Evolutionary conservation across 2,888 invertebrate species (phyloP).

Genomic region (Noctua comes): DNA sequence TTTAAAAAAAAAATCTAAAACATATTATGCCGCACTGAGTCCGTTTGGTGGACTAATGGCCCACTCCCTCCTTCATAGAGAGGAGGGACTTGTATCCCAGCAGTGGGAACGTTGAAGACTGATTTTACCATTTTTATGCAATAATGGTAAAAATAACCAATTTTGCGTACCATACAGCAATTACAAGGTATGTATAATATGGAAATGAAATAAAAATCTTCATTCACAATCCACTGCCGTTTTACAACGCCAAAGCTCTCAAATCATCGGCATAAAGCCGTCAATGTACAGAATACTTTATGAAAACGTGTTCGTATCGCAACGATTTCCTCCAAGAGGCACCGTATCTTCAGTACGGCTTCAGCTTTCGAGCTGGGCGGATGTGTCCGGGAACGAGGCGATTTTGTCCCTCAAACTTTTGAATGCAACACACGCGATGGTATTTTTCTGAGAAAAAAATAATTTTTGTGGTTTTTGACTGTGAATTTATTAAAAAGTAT

Average conservation of each 20-base stretch:
- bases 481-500: conserved; percentile 57
- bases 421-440: conserved; percentile 59
- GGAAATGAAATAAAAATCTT: conserved; percentile 1
- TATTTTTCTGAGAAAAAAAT: conserved; percentile 41
- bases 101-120: background rate
- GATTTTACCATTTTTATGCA: background rate
- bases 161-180: background rate
- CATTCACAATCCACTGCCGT: conserved; percentile 28
- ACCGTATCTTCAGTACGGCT: conserved; percentile 78
- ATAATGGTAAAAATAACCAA: conserved; percentile 3
- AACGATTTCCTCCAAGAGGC: conserved; percentile 62
- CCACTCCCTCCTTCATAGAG: background rate
- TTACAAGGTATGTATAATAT: background rate
- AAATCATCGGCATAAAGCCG: conserved; percentile 19
- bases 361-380: conserved; percentile 80
- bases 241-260: background rate
- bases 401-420: conserved; percentile 81
- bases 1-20: background rate
- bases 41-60: background rate
- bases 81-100: background rate
- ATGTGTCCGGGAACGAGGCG: conserved; percentile 72
- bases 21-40: background rate
- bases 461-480: conserved; percentile 51
- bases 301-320: conserved; percentile 48
- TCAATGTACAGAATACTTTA: conserved; percentile 37